A percentile compares a stretch with the other conserved stretches of the same genome.
These are phyloP conservation scores for Urocitellus parryii DNA, from an alignment of 2,113 vertebrate genomes.

Conservation along the genomic window DNA sequence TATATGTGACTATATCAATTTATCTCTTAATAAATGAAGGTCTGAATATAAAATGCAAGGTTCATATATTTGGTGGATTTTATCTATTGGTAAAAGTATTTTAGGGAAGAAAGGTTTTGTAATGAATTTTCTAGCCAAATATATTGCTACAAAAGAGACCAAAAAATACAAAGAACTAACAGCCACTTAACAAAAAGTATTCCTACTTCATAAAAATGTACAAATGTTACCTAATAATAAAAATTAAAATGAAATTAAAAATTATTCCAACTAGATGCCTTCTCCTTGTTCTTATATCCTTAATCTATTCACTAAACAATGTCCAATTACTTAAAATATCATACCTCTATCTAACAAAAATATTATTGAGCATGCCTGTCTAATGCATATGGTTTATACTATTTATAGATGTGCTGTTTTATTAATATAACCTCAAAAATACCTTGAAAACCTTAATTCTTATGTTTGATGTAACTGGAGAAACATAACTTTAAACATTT, in stretches of 20 bases:
- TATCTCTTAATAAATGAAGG: slow-evolving; percentile 14
- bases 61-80: background rate
- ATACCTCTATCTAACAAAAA: background rate
- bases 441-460: background rate
- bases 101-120: background rate
- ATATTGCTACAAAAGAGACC: background rate
- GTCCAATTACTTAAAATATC: background rate
- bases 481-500: background rate
- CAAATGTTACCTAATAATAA: background rate
- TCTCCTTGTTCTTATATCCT: background rate
- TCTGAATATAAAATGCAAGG: background rate
- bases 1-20: background rate
- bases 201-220: background rate
- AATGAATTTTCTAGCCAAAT: slow-evolving; percentile 1
- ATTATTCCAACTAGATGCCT: background rate
- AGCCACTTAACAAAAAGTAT: background rate
- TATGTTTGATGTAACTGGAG: background rate
- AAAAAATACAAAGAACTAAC: background rate
- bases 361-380: background rate
- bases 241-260: background rate
- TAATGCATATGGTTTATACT: background rate
- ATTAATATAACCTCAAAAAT: background rate
- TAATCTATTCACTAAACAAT: background rate
- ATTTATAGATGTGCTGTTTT: background rate
- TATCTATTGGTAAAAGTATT: background rate